Conservation (phyloP, 2,113 vertebrate species). For the Cichladusa arquata region DNA sequence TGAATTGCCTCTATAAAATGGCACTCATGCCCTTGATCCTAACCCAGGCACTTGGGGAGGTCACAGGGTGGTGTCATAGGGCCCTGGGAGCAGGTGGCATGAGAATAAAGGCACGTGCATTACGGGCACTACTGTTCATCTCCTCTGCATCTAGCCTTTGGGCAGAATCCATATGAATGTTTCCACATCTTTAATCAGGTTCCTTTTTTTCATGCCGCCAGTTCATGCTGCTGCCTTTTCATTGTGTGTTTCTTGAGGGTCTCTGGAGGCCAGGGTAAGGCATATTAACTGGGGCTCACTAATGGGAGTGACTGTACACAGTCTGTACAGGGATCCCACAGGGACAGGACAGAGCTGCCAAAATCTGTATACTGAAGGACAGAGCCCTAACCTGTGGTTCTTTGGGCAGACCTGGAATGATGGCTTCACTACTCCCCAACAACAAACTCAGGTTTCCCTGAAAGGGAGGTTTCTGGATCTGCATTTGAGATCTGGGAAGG, state of each 20-base stretch:
- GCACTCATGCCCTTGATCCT: neutral
- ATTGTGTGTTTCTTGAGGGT: neutral
- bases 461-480: neutral
- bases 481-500: neutral
- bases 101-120: neutral
- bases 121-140: fast-evolving
- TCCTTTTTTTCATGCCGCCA: fast-evolving
- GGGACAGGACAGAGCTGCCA: neutral
- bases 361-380: neutral
- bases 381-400: neutral
- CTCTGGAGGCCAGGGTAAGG: neutral
- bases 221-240: neutral
- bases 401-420: neutral
- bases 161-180: neutral
- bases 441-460: neutral
- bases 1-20: fast-evolving
- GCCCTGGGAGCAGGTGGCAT: neutral
- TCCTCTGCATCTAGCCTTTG: neutral
- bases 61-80: neutral
- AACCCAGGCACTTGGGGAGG: neutral
- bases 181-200: neutral
- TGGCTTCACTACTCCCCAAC: neutral
- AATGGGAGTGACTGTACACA: fast-evolving
- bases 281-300: neutral
- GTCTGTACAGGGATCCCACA: neutral